These are phyloP conservation scores for Drosophila ochracea DNA, from an alignment of 2,888 invertebrate genomes.

Conservation along the genomic window DNA sequence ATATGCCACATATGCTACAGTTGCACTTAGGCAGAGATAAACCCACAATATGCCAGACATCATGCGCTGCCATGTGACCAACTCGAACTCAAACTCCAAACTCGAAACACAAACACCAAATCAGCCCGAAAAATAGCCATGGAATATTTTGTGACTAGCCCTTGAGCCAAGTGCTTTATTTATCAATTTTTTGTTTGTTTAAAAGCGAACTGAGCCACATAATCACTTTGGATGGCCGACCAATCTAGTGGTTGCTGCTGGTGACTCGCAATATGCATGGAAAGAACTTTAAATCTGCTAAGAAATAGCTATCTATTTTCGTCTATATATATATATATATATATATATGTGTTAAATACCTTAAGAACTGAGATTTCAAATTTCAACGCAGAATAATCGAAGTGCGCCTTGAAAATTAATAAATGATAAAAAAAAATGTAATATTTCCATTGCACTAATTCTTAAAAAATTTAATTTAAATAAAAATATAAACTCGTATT, in stretches of 20 bases:
- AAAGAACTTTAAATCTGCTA: background rate
- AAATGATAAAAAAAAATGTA: rapidly evolving
- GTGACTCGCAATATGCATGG: background rate
- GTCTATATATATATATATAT: too few relatives aligned
- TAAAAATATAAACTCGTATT: background rate
- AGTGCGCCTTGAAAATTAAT: too few relatives aligned
- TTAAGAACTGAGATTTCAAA: background rate
- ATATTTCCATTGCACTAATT: background rate
- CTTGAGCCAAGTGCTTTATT: background rate
- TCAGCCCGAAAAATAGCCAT: background rate
- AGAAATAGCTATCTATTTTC: too few relatives aligned
- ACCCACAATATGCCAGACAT: slow-evolving; percentile 19
- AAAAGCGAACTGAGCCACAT: background rate
- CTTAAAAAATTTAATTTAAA: too few relatives aligned
- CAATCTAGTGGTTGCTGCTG: background rate
- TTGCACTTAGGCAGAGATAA: slow-evolving; percentile 7
- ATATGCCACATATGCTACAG: slow-evolving; percentile 13
- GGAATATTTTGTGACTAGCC: background rate
- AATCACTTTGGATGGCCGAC: background rate
- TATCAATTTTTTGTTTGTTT: background rate
- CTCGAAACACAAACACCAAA: background rate
- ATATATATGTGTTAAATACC: too few relatives aligned
- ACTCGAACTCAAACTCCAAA: background rate
- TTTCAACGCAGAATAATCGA: too few relatives aligned
- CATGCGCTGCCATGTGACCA: slow-evolving; percentile 10